Conservation (phyloP, 2,888 invertebrate genomes). For the Diachrysia chrysitis region DNA sequence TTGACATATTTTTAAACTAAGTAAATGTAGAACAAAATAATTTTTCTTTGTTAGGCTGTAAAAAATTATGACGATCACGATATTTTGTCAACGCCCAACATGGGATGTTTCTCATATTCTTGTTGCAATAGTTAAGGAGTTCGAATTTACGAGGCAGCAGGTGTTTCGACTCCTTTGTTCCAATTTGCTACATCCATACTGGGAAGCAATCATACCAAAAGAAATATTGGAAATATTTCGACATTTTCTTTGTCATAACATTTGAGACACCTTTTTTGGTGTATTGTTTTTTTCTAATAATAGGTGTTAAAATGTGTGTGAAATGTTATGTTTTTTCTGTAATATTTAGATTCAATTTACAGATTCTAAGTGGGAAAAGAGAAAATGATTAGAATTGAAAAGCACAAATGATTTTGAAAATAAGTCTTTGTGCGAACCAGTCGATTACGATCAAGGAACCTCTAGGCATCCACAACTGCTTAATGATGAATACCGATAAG, state of each 20-base stretch:
- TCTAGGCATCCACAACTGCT: too few relatives aligned
- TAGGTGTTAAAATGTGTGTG: background rate
- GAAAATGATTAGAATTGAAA: too few relatives aligned
- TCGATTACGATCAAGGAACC: too few relatives aligned
- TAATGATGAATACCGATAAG: too few relatives aligned
- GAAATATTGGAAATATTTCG: conserved; percentile 51
- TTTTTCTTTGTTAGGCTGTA: conserved; percentile 7
- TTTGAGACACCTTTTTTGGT: conserved; percentile 36
- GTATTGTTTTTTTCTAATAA: background rate
- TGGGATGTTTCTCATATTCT: conserved; percentile 17
- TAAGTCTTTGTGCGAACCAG: too few relatives aligned
- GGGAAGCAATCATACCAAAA: conserved; percentile 41
- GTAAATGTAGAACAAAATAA: background rate
- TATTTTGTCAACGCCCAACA: conserved; percentile 22
- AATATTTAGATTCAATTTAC: too few relatives aligned
- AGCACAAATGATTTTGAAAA: too few relatives aligned
- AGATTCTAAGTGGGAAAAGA: too few relatives aligned
- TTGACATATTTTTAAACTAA: background rate
- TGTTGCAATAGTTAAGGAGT: conserved; percentile 26
- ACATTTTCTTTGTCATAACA: conserved; percentile 42
- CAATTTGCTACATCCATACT: conserved; percentile 41
- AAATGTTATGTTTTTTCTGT: too few relatives aligned
- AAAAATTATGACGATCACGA: conserved; percentile 21
- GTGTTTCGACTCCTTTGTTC: conserved; percentile 42
- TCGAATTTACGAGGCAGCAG: conserved; percentile 44